Conservation (phyloP, 2,797 vertebrate genomes). For the Rhodeus uyekii region DNA sequence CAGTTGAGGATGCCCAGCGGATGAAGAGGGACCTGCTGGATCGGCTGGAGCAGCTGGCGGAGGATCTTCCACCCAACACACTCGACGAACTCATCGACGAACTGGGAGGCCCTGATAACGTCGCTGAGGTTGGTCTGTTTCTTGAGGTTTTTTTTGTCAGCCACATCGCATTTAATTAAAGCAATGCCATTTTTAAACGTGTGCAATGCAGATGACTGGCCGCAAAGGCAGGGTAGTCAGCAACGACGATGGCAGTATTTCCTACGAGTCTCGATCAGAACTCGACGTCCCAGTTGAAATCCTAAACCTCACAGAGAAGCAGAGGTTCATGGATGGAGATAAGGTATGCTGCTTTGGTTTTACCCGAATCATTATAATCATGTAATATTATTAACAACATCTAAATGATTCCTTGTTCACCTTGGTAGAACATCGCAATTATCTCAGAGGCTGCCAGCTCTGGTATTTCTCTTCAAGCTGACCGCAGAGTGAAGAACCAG, state of each 20-base stretch:
- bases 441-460: slow-evolving; percentile 99
- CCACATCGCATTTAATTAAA: background rate
- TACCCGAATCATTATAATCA: background rate
- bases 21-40: slow-evolving; percentile 95
- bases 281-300: slow-evolving; percentile 97
- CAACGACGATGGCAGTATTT: slow-evolving; percentile 96
- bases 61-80: slow-evolving; percentile 93
- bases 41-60: slow-evolving; percentile 88
- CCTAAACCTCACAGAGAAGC: slow-evolving; percentile 97
- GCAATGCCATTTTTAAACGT: background rate
- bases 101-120: slow-evolving; percentile 95
- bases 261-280: slow-evolving; percentile 94
- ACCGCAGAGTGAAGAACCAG: slow-evolving; percentile 95
- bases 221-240: slow-evolving; percentile 96
- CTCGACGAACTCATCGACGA: slow-evolving; percentile 97
- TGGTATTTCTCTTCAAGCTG: slow-evolving; percentile 96
- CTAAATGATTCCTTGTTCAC: background rate
- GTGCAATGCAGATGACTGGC: slow-evolving; percentile 88
- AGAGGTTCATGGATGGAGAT: slow-evolving; percentile 98
- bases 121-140: slow-evolving; percentile 86
- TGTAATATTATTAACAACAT: background rate
- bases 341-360: slow-evolving; percentile 78
- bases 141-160: background rate
- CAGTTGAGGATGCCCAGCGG: slow-evolving; percentile 93
- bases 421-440: slow-evolving; percentile 92